Base-by-base conservation (phyloP, 2,888 invertebrate species). In the Metacarcinus magister region DNA sequence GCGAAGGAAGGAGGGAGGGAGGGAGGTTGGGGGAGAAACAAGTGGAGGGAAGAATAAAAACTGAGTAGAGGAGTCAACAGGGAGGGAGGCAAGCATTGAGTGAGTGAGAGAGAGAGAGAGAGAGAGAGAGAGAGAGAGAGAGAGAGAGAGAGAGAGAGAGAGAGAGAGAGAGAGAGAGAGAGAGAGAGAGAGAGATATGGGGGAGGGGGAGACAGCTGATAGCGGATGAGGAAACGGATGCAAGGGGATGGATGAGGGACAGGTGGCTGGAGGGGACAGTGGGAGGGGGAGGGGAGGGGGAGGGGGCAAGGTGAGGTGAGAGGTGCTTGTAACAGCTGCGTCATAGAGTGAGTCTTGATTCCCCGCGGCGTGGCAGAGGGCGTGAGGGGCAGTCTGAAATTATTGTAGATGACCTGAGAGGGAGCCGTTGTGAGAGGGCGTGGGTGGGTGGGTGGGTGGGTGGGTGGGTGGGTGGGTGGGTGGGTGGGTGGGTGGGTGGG, bases 121-220 rank as follows among this genome's bases (percentile, higher is more conserved):
- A 82, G 23, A 32, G 13, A 23, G 32, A 82, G 32, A 82, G 23
- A 32, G 13, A 23, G 32, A 82, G 32, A 82, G 23, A 32, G 13
- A 23, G 32, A 82, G 32, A 82, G 23, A 32, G 13, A 23, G 32
- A 82, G 32, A 82, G 23, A 32, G 13, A 23, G 32, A 82, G 82
- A 82, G 82, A 82, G 82, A 82, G 82, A 82, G 90, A 91, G 91
- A 91, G 91, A 91, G 91, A 91, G 44, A 91, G 44, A 91, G 91
- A 32, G 82, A 13, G 82, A 32, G 82, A 82, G 28, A 16, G 39
- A 39, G 39, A 90, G 90, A 90, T 16, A 28, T 28, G 90, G 28
- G 90, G 28, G 67, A 32, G 82, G 0, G 82, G 4, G 82, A 82
- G 28, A 16, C 19, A 82, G 82, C 10, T 28, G 32, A 82, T 32